Evolutionary conservation across 2,797 vertebrate genomes (phyloP), one percentile per base, ranked within the genome.

Genomic region (Gymnodraco acuticeps): DNA sequence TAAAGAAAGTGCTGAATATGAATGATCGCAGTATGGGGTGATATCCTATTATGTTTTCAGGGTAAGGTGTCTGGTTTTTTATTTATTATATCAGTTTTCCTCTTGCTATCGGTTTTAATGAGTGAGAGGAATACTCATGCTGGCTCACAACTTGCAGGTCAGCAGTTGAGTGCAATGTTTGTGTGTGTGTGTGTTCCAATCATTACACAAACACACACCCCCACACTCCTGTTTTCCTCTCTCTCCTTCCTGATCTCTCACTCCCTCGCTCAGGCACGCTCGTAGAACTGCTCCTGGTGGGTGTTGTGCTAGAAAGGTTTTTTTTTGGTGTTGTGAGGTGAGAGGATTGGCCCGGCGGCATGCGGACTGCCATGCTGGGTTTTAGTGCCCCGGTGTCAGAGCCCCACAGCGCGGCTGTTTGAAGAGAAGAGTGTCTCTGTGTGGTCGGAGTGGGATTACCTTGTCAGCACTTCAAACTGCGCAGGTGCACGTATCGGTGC

Each of bases 21-120:
- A 91, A 76, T 72, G 74, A 86, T 88, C 83, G 0, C 77, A 7
- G 73, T 65, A 79, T 86, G 88, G 73, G 87, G 87, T 83, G 83
- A 88, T 83, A 91, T 92, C 75, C 88, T 88, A 88, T 93, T 92
- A 93, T 92, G 88, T 92, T 93, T 90, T 80, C 54, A 4, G 71
- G 78, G 87, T 70, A 62, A 82, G 83, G 68, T 64, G 82, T 87
- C 79, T 85, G 75, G 77, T 87, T 79, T 87, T 87, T 88, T 84
- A 80, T 85, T 80, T 88, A 83, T 87, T 83, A 63, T 81, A 88
- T 82, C 80, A 38, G 64, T 70, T 82, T 82, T 73, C 42, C 70
- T 73, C 70, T 83, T 63, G n/a, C 38, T 88, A 80, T 90, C 88
- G 84, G 63, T 83, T 89, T 86, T 90, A 92, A 89, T 87, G 84